Percentiles rank a stretch among this genome's conserved stretches.
These are phyloP conservation scores for Acleris cristana DNA, from an alignment of 2,888 invertebrate species.

Conservation along the genomic window DNA sequence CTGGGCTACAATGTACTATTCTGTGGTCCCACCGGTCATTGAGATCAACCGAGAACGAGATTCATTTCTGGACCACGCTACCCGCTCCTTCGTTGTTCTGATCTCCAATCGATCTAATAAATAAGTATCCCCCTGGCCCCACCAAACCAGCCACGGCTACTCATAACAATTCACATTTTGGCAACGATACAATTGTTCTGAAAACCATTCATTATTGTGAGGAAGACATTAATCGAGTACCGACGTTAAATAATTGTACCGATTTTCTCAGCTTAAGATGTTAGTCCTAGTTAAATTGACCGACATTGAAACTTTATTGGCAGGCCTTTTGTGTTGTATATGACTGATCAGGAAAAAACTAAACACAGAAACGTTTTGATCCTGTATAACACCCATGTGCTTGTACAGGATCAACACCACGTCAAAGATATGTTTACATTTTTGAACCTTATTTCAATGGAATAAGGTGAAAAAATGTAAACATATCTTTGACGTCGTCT, in stretches of 20 bases:
- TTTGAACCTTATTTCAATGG: no score
- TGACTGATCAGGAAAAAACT: no score
- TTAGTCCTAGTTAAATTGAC: not conserved
- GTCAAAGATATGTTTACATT: no score
- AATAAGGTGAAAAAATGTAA: no score
- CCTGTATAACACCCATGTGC: no score
- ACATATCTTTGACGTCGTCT: no score
- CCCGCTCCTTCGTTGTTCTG: not conserved
- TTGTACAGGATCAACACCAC: no score
- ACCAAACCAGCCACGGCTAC: conserved; percentile 72
- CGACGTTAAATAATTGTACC: not conserved
- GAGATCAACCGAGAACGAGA: conserved; percentile 7
- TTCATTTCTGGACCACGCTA: conserved; percentile 23
- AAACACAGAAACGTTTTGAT: no score
- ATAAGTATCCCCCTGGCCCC: conserved; percentile 39
- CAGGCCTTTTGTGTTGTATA: not conserved
- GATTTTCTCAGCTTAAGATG: not conserved
- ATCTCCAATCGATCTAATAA: not conserved
- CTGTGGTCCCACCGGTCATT: conserved; percentile 50
- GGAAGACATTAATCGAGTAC: conserved; percentile 15
- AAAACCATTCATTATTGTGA: conserved; percentile 2
- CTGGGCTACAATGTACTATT: no score
- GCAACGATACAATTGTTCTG: no score
- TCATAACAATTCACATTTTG: conserved; percentile 32
- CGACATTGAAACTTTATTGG: not conserved